Evolutionary conservation across 2,888 invertebrate species (phyloP).

Genomic region (Acheta domesticus): DNA sequence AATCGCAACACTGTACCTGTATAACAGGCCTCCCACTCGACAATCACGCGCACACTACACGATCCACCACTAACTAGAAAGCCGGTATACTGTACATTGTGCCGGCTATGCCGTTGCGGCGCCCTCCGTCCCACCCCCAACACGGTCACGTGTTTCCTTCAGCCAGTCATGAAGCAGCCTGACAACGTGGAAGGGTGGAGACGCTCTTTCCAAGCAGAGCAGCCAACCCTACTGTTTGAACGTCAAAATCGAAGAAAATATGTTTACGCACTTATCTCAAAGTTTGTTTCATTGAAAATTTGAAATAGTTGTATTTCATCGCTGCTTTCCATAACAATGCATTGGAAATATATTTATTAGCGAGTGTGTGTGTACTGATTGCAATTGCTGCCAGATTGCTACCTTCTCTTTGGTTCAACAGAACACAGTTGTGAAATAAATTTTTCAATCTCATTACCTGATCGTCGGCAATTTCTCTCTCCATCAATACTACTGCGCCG

Average conservation of each 20-base stretch:
- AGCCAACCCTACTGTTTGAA: neutral
- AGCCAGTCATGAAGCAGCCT: neutral
- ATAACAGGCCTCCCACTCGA: neutral
- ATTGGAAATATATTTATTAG: too few relatives aligned
- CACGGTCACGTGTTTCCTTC: neutral
- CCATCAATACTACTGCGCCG: too few relatives aligned
- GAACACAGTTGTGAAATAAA: too few relatives aligned
- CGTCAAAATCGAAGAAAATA: neutral
- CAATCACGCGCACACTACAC: neutral
- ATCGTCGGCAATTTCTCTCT: too few relatives aligned
- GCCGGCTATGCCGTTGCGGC: neutral
- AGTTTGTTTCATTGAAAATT: too few relatives aligned
- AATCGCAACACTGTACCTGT: neutral
- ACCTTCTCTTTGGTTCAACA: too few relatives aligned
- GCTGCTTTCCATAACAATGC: too few relatives aligned
- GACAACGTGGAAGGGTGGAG: constrained; percentile 11
- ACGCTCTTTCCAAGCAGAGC: neutral
- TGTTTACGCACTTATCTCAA: too few relatives aligned
- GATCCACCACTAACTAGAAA: neutral
- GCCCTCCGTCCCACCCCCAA: neutral
- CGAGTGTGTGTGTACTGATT: too few relatives aligned
- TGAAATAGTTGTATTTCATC: too few relatives aligned
- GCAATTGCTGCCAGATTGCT: too few relatives aligned
- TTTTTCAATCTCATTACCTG: too few relatives aligned
- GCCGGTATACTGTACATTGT: neutral